phyloP scores from a whole-genome alignment of 2,113 vertebrate genomes.

The Cyanoramphus novaezelandiae region DNA sequence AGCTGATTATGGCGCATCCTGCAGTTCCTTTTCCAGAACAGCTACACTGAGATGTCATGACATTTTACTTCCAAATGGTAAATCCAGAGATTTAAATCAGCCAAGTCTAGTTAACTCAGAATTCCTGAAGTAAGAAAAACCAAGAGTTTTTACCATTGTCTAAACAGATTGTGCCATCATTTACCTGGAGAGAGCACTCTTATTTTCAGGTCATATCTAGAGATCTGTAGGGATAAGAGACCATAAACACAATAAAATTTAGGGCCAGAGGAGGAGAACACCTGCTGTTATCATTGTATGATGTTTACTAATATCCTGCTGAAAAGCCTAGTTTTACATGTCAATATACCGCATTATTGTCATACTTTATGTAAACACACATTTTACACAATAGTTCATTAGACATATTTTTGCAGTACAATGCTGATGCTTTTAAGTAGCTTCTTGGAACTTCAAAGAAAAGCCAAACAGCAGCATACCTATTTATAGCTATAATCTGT shows the following conservation, averaged over 20 bases:
- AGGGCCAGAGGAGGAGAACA: background rate
- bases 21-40: background rate
- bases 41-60: background rate
- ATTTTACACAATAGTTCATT: background rate
- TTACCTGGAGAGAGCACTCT: background rate
- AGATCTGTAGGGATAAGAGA: background rate
- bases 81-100: background rate
- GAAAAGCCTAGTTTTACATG: background rate
- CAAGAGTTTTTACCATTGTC: background rate
- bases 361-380: background rate
- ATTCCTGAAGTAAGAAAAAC: background rate
- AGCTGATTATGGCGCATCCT: background rate
- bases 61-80: background rate
- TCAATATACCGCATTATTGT: background rate
- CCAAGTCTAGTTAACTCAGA: background rate
- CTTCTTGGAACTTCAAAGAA: background rate
- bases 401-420: background rate
- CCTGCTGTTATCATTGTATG: background rate
- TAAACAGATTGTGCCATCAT: background rate
- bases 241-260: background rate
- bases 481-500: background rate
- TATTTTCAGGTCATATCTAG: background rate
- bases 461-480: background rate
- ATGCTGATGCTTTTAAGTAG: background rate
- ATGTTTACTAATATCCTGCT: background rate